Percentiles rank a stretch among this genome's conserved stretches.
These are phyloP conservation scores for Shargacucullia verbasci DNA, from an alignment of 2,888 invertebrate genomes.

Conservation along the genomic window DNA sequence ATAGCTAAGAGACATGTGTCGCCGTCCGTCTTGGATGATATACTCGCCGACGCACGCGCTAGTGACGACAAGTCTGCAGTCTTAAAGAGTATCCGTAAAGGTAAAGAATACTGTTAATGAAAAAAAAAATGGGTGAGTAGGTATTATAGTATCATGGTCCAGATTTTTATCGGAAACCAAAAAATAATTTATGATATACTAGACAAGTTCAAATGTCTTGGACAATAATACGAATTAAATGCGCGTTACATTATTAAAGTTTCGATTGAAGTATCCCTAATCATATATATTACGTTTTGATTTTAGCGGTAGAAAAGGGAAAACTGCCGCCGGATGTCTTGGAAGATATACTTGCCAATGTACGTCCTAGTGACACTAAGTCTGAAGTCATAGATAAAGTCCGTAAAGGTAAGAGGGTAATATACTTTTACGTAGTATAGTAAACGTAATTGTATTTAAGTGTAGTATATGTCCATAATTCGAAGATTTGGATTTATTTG, in stretches of 20 bases:
- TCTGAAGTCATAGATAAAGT: slow-evolving; percentile 18
- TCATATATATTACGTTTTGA: too few relatives aligned
- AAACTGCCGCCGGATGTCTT: slow-evolving; percentile 18
- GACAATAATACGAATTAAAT: too few relatives aligned
- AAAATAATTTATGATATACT: too few relatives aligned
- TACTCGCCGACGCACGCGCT: slow-evolving; percentile 5
- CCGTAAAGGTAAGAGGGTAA: slow-evolving; percentile 25
- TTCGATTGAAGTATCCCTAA: too few relatives aligned
- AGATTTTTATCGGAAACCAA: too few relatives aligned
- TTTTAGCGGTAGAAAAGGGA: slow-evolving; percentile 11
- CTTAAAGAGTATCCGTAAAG: slow-evolving; percentile 1
- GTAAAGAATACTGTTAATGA: neutral
- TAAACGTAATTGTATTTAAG: too few relatives aligned
- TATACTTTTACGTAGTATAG: neutral
- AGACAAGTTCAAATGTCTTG: too few relatives aligned
- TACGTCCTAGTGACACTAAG: slow-evolving; percentile 26
- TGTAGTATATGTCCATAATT: too few relatives aligned
- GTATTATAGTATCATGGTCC: too few relatives aligned
- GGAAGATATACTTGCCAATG: slow-evolving; percentile 23
- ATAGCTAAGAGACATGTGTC: slow-evolving; percentile 22
- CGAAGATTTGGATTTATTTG: too few relatives aligned
- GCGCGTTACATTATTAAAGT: too few relatives aligned
- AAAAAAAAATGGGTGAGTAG: too few relatives aligned
- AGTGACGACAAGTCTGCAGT: slow-evolving; percentile 7
- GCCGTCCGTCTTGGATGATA: slow-evolving; percentile 8